phyloP scores from a whole-genome alignment of 2,113 vertebrate species.

The Cinclus cinclus region DNA sequence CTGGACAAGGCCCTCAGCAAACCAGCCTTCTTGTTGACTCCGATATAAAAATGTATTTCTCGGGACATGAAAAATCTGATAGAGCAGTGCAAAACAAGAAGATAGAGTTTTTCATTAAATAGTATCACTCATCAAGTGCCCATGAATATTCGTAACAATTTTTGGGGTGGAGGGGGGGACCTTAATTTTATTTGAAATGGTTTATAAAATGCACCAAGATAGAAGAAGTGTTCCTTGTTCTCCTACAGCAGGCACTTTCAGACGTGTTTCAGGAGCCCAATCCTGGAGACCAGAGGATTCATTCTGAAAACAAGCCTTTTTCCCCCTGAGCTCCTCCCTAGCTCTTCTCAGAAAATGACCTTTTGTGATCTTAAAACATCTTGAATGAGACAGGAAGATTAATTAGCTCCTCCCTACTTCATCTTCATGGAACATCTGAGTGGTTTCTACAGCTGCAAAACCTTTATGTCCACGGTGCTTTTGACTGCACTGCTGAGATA shows the following conservation, averaged over 20 bases:
- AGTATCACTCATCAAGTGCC: fast-evolving
- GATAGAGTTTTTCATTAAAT: not conserved
- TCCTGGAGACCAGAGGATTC: not conserved
- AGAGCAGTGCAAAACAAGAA: not conserved
- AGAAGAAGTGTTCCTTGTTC: not conserved
- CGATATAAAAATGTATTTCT: not conserved
- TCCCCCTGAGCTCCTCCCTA: not conserved
- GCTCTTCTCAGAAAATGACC: not conserved
- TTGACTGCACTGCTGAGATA: not conserved
- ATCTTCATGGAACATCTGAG: not conserved
- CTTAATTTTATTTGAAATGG: not conserved
- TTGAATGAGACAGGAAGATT: slow-evolving; percentile 29
- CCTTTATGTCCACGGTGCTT: not conserved
- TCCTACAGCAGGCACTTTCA: not conserved
- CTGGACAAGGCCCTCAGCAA: not conserved
- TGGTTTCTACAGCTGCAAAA: not conserved
- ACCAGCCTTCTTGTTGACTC: not conserved
- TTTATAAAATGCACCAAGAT: not conserved
- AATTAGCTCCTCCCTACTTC: not conserved
- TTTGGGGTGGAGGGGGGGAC: fast-evolving
- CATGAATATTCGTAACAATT: not conserved
- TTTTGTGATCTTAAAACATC: not conserved
- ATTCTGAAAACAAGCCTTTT: not conserved
- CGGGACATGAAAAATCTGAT: not conserved
- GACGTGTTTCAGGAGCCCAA: not conserved